Percentiles rank a stretch among this genome's conserved stretches.
phyloP scores from a whole-genome alignment of 2,888 invertebrate genomes.

The Eucera pruinosa region DNA sequence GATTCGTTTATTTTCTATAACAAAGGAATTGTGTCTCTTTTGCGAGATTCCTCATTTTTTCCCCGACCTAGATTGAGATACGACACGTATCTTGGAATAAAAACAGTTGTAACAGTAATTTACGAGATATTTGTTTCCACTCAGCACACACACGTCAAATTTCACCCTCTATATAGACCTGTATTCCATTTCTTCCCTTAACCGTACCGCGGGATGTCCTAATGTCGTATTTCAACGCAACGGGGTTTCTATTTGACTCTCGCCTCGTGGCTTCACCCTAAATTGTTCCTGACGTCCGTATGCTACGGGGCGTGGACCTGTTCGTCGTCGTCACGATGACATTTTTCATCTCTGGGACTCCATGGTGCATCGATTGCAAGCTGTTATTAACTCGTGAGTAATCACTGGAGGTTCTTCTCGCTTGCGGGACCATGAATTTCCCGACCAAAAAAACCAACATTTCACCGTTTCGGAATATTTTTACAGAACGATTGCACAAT shows the following conservation, averaged over 20 bases:
- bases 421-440: conserved; percentile 12
- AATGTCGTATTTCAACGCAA: conserved; percentile 71
- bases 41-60: too few species aligned
- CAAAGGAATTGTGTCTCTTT: too few species aligned
- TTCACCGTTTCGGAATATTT: too few species aligned
- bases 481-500: conserved; percentile 10
- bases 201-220: conserved; percentile 62
- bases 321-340: conserved; percentile 53
- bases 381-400: conserved; percentile 56
- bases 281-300: conserved; percentile 75
- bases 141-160: conserved; percentile 15
- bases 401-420: conserved; percentile 28
- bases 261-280: conserved; percentile 64
- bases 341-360: conserved; percentile 58
- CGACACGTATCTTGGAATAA: not conserved
- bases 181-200: conserved; percentile 61
- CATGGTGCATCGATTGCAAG: conserved; percentile 29
- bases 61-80: not conserved
- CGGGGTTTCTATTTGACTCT: conserved; percentile 77
- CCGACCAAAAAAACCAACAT: conserved; percentile 1
- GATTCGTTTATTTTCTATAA: too few species aligned
- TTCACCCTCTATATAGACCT: conserved; percentile 51
- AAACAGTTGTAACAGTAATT: conserved; percentile 42
- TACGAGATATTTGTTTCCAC: conserved; percentile 36
- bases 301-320: conserved; percentile 73